These are phyloP conservation scores for Lithobates sylvaticus DNA, from an alignment of 2,797 vertebrate species.

Conservation along the genomic window DNA sequence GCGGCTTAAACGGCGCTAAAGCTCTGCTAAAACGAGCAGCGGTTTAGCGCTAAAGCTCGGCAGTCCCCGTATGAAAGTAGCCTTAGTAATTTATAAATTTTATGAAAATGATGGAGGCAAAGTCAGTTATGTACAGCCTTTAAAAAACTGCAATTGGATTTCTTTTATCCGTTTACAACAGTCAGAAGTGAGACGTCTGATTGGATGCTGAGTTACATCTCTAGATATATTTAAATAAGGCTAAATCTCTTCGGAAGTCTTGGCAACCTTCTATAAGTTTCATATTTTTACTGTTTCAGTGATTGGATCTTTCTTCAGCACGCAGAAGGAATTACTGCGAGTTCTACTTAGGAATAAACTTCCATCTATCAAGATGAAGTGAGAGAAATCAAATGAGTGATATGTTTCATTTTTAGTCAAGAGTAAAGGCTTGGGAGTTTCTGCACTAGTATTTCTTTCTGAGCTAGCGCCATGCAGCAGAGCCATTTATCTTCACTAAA, in stretches of 20 bases:
- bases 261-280: neutral
- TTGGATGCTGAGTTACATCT: no score
- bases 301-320: constrained; percentile 37
- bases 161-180: no score
- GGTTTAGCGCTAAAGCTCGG: no score
- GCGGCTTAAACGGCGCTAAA: no score
- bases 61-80: no score
- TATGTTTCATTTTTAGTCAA: constrained; percentile 47
- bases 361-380: constrained; percentile 43
- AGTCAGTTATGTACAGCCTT: no score
- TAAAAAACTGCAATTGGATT: no score
- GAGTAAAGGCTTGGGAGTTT: constrained; percentile 25
- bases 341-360: constrained; percentile 45
- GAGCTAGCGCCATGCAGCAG: constrained; percentile 13
- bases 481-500: constrained; percentile 51
- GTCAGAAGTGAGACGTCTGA: no score
- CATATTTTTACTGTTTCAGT: neutral
- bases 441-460: constrained; percentile 44
- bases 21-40: no score
- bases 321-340: constrained; percentile 11
- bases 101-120: no score
- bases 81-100: no score
- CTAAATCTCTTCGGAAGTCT: neutral
- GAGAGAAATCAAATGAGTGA: constrained; percentile 39
- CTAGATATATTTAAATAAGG: neutral